phyloP scores from a whole-genome alignment of 2,113 vertebrate species.

The Pelodiscus sinensis region DNA sequence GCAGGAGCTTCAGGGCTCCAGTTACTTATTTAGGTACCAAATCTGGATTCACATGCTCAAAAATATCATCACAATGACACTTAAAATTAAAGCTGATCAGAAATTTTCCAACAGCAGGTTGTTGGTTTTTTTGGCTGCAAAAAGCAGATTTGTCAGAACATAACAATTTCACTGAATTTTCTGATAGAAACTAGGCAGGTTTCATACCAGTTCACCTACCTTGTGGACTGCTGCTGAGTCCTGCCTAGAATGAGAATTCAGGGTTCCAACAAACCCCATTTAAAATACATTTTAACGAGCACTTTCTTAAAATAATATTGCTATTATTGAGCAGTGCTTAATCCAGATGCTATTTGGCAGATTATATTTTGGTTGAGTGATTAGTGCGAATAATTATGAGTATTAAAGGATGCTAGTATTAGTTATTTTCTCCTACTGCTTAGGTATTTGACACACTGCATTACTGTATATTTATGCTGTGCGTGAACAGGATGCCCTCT shows the following conservation, averaged over 20 bases:
- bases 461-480: neutral
- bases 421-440: neutral
- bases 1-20: neutral
- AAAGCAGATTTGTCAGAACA: neutral
- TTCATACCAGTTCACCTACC: neutral
- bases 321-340: neutral
- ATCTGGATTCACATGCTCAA: neutral
- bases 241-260: neutral
- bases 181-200: neutral
- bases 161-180: neutral
- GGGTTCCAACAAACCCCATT: neutral
- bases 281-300: neutral
- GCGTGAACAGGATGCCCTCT: neutral
- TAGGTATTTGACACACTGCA: neutral
- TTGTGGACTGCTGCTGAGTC: neutral
- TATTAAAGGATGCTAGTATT: neutral
- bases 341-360: neutral
- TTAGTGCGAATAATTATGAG: neutral
- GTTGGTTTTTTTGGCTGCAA: neutral
- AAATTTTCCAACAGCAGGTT: neutral
- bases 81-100: neutral
- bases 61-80: neutral
- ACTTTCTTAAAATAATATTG: neutral
- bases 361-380: neutral
- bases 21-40: neutral